Base-by-base conservation (phyloP, 2,888 invertebrate species). In the Cotesia congregata region DNA sequence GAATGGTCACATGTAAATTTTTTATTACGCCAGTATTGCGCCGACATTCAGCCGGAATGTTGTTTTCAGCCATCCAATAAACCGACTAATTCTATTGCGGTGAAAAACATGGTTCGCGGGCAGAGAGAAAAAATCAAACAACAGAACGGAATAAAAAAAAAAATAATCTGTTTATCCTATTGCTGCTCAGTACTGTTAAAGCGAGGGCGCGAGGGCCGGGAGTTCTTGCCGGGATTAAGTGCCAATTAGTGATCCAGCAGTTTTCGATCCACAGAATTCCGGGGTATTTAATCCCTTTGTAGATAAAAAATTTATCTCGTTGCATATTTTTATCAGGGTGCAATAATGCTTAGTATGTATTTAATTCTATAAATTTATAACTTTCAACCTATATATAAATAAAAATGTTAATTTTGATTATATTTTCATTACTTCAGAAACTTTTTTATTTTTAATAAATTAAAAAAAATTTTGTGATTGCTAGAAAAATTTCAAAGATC, bases 121-220 rank as follows among this genome's bases (percentile, higher is more conserved):
- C 12, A 4, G 50, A 50, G 50, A 12, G 4, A 50, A 50, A 50
- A 50, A 50, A 50, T 12, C 7, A 50, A 12, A 9, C 50, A 50
- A 50, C 50, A 50, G 30, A 30, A 30, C 30, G 30, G 30, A 30
- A 41, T 41, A 41, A 50, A 50, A 50, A 50, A 41, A 6, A 17
- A 15, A 62, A 62, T 17, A 62, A 62, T 62, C 62, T 17, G 20
- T 62, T 62, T 62, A 62, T 62, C 62, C 62, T 62, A 62, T 9
- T 20, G 7, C 15, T 62, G 20, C 62, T 62, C 9, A 50, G 50
- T 50, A 50, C 62, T 15, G 20, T 62, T 62, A 7, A 62, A 62
- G 62, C 15, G 62, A 50, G 50, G 50, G 50, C 50, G 12, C 7
- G 50, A 50, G 50, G 50, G 50, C 50, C 50, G 62, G 62, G 20